Base-by-base conservation (phyloP, 2,888 invertebrate species). In the Gisinianus flammeolus region DNA sequence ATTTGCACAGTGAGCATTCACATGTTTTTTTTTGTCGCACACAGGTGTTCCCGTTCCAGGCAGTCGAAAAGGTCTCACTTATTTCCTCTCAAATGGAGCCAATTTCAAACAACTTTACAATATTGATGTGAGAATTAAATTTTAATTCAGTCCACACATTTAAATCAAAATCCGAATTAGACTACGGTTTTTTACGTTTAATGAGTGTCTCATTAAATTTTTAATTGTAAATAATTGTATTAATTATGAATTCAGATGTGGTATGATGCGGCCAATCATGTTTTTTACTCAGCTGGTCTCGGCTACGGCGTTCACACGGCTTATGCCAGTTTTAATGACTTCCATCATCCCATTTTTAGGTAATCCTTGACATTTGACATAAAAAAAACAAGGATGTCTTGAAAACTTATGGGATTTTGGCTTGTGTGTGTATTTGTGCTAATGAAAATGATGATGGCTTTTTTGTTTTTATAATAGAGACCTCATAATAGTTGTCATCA, bases 301-400 rank as follows among this genome's bases (percentile, higher is more conserved):
- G 77, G 71, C n/a, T 72, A 64, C 33, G 77, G 77, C 12, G 66
- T 77, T 66, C 71, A 71, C 22, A 5, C 62, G 22, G 71, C 77
- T 6, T 54, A 70, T 22, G 77, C 71, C 0, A 71, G 72, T 52
- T 54, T 77, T 12, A 77, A 77, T 66, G 0, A n/a, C n/a, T 77
- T 77, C 52, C 71, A 54, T 52, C 77, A 77, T 28, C 35, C 70
- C 22, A 52, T 77, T 66, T 54, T 52, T n/a, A 77, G 72, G 77
- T 77, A 58, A 16, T 6, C 16, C 8, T 6, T 28, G n/a, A 26
- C 12, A n/a, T n/a, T n/a, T n/a, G n/a, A n/a, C n/a, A n/a, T n/a
- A n/a, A n/a, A n/a, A n/a, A n/a, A n/a, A n/a, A n/a, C n/a, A n/a
- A n/a, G n/a, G n/a, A n/a, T n/a, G n/a, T n/a, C n/a, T n/a, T n/a